phyloP scores from a whole-genome alignment of 2,888 invertebrate species.

The Temnothorax rugatulus region DNA sequence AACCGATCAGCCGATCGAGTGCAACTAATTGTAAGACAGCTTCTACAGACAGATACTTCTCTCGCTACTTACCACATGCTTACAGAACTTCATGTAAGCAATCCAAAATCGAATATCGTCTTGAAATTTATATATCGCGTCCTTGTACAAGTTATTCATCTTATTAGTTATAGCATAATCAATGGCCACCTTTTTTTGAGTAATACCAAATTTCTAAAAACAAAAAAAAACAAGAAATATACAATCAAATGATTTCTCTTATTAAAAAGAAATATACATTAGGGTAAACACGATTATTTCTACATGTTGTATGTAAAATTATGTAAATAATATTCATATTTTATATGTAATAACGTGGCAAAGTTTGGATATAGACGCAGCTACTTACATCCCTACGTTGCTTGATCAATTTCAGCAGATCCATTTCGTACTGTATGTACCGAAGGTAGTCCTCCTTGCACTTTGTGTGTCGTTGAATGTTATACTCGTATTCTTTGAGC shows the following conservation, averaged over 20 bases:
- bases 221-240: conserved; percentile 57
- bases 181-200: conserved; percentile 89
- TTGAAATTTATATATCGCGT: conserved; percentile 90
- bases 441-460: conserved; percentile 90
- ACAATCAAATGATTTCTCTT: no score
- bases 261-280: conserved; percentile 42
- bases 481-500: conserved; percentile 91
- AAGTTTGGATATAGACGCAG: not conserved
- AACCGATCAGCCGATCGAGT: not conserved
- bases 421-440: conserved; percentile 91
- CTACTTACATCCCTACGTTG: conserved; percentile 87
- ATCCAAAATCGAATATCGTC: conserved; percentile 92
- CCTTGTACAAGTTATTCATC: conserved; percentile 92
- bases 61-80: conserved; percentile 87
- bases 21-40: not conserved
- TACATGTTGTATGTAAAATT: not conserved
- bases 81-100: conserved; percentile 93
- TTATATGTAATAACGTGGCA: not conserved
- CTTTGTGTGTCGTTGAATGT: conserved; percentile 90
- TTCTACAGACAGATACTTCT: not conserved
- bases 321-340: not conserved
- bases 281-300: not conserved
- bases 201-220: conserved; percentile 86
- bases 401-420: conserved; percentile 89
- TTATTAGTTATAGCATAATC: conserved; percentile 91